Percentiles rank a stretch among this genome's conserved stretches.
Evolutionary conservation across 2,113 vertebrate genomes (phyloP).

Genomic region (Burhinus bistriatus): DNA sequence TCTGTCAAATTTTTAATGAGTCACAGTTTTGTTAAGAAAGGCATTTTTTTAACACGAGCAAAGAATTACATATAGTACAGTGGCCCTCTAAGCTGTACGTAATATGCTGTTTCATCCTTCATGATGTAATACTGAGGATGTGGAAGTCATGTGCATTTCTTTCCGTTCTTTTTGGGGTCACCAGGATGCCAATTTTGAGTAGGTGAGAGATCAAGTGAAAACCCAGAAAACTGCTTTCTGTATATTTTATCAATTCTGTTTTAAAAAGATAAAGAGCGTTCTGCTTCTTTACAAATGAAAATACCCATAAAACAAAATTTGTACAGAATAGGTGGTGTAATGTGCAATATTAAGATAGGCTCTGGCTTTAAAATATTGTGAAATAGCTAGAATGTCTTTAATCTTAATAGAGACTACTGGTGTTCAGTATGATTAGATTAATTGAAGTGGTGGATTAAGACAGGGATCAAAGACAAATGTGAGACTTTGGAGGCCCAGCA

Average conservation of each 20-base stretch:
- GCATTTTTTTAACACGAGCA: constrained; percentile 28
- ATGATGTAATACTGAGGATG: constrained; percentile 44
- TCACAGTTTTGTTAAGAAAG: constrained; percentile 39
- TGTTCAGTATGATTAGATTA: not conserved
- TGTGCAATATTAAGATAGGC: not conserved
- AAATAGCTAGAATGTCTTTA: constrained; percentile 25
- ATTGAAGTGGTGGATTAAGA: not conserved
- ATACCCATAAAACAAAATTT: not conserved
- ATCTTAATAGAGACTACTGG: not conserved
- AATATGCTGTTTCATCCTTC: constrained; percentile 19
- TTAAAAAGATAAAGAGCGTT: not conserved
- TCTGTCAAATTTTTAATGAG: constrained; percentile 1
- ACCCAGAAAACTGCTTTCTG: not conserved
- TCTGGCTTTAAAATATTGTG: not conserved
- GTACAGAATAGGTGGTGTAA: not conserved
- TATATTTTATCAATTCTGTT: not conserved
- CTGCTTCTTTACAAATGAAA: not conserved
- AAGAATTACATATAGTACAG: not conserved
- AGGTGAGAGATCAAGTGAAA: constrained; percentile 28
- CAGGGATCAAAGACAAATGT: not conserved
- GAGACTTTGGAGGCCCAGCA: not conserved
- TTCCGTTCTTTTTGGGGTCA: not conserved
- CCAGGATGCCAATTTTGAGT: not conserved
- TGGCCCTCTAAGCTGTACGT: not conserved
- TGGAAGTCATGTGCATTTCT: constrained; percentile 46